Percentiles rank a stretch among this genome's conserved stretches.
phyloP scores from a whole-genome alignment of 2,888 invertebrate genomes.

The Dasypogon diadema region DNA sequence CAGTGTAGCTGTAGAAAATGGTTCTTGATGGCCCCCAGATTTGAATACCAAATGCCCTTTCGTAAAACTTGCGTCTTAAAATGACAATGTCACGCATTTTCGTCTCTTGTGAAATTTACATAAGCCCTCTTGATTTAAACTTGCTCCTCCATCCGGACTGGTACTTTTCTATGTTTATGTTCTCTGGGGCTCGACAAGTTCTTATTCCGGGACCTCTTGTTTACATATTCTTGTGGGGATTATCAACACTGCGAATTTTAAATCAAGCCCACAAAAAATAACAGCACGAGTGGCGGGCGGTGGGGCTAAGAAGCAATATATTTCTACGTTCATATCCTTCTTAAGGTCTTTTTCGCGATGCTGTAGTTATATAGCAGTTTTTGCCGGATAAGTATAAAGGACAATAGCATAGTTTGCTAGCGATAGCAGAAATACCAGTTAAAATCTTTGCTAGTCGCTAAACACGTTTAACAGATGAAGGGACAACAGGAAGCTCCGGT shows the following conservation, averaged over 20 bases:
- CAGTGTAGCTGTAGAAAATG: conserved; percentile 1
- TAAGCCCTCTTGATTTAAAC: conserved; percentile 13
- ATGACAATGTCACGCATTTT: conserved; percentile 21
- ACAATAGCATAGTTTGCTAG: not conserved
- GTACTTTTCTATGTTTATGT: not conserved
- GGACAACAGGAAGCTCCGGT: not conserved
- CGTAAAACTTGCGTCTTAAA: conserved; percentile 18
- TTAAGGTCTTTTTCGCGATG: not conserved
- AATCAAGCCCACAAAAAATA: conserved; percentile 5
- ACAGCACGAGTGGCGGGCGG: too few species aligned
- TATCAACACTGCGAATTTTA: conserved; percentile 16
- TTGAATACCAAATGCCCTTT: conserved; percentile 8
- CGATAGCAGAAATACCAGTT: not conserved
- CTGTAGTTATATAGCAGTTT: not conserved
- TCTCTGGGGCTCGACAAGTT: not conserved
- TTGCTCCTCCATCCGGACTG: not conserved
- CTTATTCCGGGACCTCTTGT: conserved; percentile 7
- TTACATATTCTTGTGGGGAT: conserved; percentile 16
- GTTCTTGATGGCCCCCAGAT: not conserved
- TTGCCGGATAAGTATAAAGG: not conserved
- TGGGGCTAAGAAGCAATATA: too few species aligned
- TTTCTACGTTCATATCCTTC: not conserved
- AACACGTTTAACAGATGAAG: too few species aligned
- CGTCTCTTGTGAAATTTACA: conserved; percentile 9
- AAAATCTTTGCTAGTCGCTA: not conserved